Percentiles rank a stretch among this genome's conserved stretches.
Conservation (phyloP, 2,888 invertebrate genomes). For the Cryptus armator region DNA sequence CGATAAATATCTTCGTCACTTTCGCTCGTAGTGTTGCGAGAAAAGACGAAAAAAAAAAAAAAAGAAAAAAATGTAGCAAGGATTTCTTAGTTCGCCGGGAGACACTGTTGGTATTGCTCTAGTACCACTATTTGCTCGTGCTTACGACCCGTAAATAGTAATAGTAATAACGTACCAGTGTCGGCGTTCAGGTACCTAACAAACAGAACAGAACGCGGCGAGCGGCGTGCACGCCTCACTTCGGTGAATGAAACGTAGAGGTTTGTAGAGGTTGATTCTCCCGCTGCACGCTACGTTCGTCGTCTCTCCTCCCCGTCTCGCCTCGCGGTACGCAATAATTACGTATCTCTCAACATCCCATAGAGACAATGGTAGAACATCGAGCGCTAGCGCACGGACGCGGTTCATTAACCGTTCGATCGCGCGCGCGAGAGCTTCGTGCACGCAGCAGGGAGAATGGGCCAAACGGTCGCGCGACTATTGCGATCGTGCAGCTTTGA, state of each 20-base stretch:
- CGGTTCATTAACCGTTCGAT: conserved; percentile 78
- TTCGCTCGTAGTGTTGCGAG: background rate
- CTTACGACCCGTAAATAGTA: conserved; percentile 45
- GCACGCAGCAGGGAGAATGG: conserved; percentile 33
- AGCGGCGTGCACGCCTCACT: conserved; percentile 38
- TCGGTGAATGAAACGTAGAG: conserved; percentile 66
- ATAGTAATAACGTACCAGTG: conserved; percentile 54
- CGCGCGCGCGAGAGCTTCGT: conserved; percentile 36
- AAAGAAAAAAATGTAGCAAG: background rate
- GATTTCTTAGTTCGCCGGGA: conserved; percentile 13
- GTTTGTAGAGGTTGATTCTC: conserved; percentile 23
- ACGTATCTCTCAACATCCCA: conserved; percentile 64
- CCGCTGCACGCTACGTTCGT: conserved; percentile 49
- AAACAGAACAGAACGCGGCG: conserved; percentile 44
- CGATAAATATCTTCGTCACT: conserved; percentile 7
- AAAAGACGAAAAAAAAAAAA: background rate
- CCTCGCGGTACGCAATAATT: conserved; percentile 66
- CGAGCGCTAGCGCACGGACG: conserved; percentile 45
- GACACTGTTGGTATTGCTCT: conserved; percentile 6
- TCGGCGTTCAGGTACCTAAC: conserved; percentile 45
- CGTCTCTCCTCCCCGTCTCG: conserved; percentile 48
- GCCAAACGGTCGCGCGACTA: conserved; percentile 28
- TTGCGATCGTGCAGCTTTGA: conserved; percentile 39
- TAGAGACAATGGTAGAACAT: conserved; percentile 63
- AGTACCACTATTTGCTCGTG: conserved; percentile 15